These are phyloP conservation scores for Alouatta palliata DNA, from an alignment of 2,113 vertebrate species.

Conservation along the genomic window DNA sequence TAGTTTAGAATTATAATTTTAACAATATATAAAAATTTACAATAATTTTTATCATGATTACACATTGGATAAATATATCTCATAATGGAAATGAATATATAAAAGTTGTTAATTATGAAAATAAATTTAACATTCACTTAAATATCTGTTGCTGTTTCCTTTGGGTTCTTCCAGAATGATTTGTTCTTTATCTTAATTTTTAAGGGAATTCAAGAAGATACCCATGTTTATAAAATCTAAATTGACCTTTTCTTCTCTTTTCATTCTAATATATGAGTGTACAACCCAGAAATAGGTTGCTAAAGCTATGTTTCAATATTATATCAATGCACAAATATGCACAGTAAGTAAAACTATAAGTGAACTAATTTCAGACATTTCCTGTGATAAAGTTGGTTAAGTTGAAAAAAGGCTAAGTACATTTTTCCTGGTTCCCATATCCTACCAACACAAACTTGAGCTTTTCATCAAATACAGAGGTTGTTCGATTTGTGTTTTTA, in stretches of 20 bases:
- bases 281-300: conserved; percentile 18
- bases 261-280: conserved; percentile 40
- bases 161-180: conserved; percentile 26
- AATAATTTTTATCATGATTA: conserved; percentile 67
- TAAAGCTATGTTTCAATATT: background rate
- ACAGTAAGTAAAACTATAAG: conserved; percentile 27
- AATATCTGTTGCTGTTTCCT: conserved; percentile 50
- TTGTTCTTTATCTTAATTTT: background rate
- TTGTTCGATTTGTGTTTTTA: conserved; percentile 14
- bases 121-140: conserved; percentile 68
- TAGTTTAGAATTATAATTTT: conserved; percentile 78
- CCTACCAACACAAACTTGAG: conserved; percentile 55
- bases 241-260: conserved; percentile 28
- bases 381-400: background rate
- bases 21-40: conserved; percentile 77
- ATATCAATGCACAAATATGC: background rate
- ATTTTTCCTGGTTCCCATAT: conserved; percentile 48
- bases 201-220: conserved; percentile 50
- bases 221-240: conserved; percentile 31
- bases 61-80: conserved; percentile 69
- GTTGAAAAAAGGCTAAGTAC: background rate
- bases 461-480: conserved; percentile 40
- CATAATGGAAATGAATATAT: conserved; percentile 54
- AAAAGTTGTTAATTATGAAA: conserved; percentile 58
- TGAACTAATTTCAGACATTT: conserved; percentile 50